These are phyloP conservation scores for Limnephilus rhombicus DNA, from an alignment of 2,888 invertebrate genomes.

Conservation along the genomic window DNA sequence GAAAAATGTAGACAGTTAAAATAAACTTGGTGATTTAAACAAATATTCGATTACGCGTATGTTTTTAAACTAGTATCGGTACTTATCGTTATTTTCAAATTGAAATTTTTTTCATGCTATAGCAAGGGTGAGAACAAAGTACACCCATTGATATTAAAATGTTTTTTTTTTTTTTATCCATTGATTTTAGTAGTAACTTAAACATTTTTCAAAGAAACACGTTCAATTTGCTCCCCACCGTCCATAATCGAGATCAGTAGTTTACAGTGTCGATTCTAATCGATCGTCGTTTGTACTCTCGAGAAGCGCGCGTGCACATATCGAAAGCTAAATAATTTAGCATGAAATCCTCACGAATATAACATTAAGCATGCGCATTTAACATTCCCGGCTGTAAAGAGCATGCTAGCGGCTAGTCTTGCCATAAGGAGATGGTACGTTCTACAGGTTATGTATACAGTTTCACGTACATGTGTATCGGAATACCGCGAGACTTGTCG, in stretches of 20 bases:
- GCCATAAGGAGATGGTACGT: conserved; percentile 13
- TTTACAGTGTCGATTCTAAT: neutral
- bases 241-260: neutral
- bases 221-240: neutral
- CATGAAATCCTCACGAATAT: conserved; percentile 11
- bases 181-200: too few relatives aligned
- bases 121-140: too few relatives aligned
- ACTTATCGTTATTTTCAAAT: too few relatives aligned
- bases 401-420: conserved; percentile 20
- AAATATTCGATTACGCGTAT: too few relatives aligned
- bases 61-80: too few relatives aligned
- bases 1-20: too few relatives aligned
- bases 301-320: neutral
- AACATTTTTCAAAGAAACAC: neutral
- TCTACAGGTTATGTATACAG: neutral
- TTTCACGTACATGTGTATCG: conserved; percentile 16
- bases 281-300: neutral
- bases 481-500: conserved; percentile 7
- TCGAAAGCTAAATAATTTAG: neutral
- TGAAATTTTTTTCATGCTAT: too few relatives aligned
- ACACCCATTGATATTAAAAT: too few relatives aligned
- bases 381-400: neutral
- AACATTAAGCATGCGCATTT: conserved; percentile 5
- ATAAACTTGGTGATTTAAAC: too few relatives aligned
- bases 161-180: too few relatives aligned